Percentiles rank a stretch among this genome's conserved stretches.
Evolutionary conservation across 2,888 invertebrate species (phyloP).

Genomic region (Sipunculus nudus): DNA sequence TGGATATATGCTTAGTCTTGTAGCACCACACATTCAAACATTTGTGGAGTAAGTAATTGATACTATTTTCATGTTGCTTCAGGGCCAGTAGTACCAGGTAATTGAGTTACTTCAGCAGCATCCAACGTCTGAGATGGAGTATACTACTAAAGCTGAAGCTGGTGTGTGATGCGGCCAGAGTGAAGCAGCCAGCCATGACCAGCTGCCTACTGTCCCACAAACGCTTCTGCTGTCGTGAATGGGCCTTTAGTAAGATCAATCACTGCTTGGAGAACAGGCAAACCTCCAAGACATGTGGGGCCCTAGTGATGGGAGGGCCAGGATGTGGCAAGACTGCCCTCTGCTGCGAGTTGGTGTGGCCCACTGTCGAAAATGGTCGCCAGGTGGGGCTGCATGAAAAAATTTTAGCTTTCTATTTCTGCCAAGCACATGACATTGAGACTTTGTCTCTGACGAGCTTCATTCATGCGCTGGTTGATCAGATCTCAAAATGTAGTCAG

Average conservation of each 20-base stretch:
- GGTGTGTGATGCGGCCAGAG: no score
- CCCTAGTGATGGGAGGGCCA: conserved; percentile 87
- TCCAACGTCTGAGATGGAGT: no score
- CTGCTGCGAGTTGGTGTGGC: conserved; percentile 70
- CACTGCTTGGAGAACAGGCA: conserved; percentile 90
- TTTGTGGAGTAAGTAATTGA: no score
- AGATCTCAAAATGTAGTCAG: conserved; percentile 72
- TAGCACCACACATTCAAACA: no score
- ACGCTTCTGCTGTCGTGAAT: conserved; percentile 87
- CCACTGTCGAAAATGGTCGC: conserved; percentile 72
- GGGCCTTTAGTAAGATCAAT: conserved; percentile 93
- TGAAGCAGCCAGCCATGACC: conserved; percentile 57
- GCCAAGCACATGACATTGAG: conserved; percentile 67
- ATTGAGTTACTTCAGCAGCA: no score
- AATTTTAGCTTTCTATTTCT: conserved; percentile 87
- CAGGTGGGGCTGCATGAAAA: conserved; percentile 76
- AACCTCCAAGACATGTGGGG: conserved; percentile 79
- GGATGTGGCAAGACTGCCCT: conserved; percentile 88
- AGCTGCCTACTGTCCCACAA: conserved; percentile 56
- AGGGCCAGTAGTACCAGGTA: no score
- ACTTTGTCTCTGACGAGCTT: conserved; percentile 87
- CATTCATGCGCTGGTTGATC: conserved; percentile 71
- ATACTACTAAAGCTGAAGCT: no score
- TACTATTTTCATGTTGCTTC: no score
- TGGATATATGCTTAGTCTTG: no score